Evolutionary conservation across 2,113 vertebrate species (phyloP), one percentile per base, ranked within the genome.

Genomic region (Nansenia antarctica): DNA sequence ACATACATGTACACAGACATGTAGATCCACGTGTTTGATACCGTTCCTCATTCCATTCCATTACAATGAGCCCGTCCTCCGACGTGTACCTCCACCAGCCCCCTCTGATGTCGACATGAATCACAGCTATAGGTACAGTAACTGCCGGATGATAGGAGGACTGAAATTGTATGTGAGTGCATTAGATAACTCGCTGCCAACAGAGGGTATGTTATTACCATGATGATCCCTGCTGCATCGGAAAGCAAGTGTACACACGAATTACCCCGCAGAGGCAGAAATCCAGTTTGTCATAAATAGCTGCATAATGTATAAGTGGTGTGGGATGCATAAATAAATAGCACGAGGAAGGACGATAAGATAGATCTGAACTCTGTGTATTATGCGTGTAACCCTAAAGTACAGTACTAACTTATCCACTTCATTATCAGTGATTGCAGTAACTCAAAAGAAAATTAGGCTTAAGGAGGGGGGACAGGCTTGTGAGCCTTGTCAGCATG

Each of bases 401-500:
- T 49, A 7, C 45, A 49, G 15, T n/a, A 49, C 20, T 49, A 20
- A n/a, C 29, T 31, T 14, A 7, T 59, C 11, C 55, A n/a, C 8
- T 15, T 59, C 30, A 1, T 60, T 35, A 60, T 31, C 32, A 22
- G 9, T 60, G 1, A 1, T 34, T 60, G 45, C 54, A 26, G 18
- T 70, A 68, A 76, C 39, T 37, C 2, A 30, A 42, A 60, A 24
- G 30, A 29, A 69, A 47, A 72, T 52, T 22, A 65, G 47, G 22
- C 59, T 42, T 79, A 60, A 72, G 32, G 42, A 66, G 47, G 53
- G 67, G 69, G 65, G 70, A 77, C 76, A 83, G 76, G 65, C 78
- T 76, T 72, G 65, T 82, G 80, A 86, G 78, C 69, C 49, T 59
- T 88, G 87, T 86, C 83, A 70, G 63, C 69, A 72, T 67, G 72